A percentile compares a stretch with the other conserved stretches of the same genome.
Evolutionary conservation across 2,113 vertebrate species (phyloP).

Genomic region (Nothocercus nigrocapillus): DNA sequence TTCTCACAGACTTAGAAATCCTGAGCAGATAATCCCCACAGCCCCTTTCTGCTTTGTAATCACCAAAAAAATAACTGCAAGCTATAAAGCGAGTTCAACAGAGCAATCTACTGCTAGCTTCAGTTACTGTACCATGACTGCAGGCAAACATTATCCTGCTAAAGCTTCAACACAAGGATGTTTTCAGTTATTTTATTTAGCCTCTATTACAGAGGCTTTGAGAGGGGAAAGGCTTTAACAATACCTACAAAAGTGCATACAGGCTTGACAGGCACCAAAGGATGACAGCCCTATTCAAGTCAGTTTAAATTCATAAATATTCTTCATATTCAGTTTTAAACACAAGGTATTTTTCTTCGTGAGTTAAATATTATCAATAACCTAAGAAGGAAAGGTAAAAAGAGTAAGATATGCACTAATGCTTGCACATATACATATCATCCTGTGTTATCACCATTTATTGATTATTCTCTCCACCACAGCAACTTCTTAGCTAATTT

Average conservation of each 20-base stretch:
- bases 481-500: neutral
- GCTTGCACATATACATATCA: neutral
- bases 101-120: constrained; percentile 31
- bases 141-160: neutral
- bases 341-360: neutral
- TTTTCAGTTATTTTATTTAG: neutral
- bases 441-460: neutral
- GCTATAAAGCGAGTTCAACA: neutral
- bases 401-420: neutral
- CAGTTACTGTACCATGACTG: neutral
- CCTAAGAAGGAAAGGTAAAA: neutral
- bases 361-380: neutral
- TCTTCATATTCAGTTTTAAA: neutral
- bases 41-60: neutral
- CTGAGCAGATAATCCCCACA: neutral
- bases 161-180: neutral
- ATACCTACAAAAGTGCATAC: accelerated
- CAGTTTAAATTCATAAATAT: neutral
- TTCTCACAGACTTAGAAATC: neutral
- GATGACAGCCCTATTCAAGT: neutral
- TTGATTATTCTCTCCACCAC: neutral
- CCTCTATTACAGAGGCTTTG: neutral
- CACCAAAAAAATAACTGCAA: constrained; percentile 14
- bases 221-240: accelerated
- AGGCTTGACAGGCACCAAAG: neutral